Base-by-base conservation (phyloP, 2,797 vertebrate species). In the Ispidina lecontei region DNA sequence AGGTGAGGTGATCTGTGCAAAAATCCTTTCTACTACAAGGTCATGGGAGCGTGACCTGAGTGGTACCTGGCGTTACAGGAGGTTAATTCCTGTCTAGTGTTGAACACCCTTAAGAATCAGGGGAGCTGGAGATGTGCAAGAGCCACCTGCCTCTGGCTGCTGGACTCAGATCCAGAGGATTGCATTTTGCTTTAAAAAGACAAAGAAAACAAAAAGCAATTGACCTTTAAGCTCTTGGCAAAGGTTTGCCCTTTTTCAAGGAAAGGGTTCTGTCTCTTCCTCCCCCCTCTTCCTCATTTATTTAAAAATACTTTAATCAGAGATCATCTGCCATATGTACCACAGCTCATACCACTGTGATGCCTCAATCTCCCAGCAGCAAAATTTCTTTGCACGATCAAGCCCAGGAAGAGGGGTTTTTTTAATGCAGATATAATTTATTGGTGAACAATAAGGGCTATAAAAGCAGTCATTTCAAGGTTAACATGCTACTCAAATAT, bases 391-490 rank as follows among this genome's bases (percentile, higher is more conserved):
- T 4, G 14, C 46, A 49, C 72, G 43, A 84, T 43, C 28, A 43
- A 85, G 44, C 55, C 75, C 78, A 59, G 46, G 25, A 29, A 65
- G 18, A 16, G 22, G 23, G 29, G 9, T 33, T 31, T 5, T 14
- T 28, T 35, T 21, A 67, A 62, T 26, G 52, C 64, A 59, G 68
- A 18, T 46, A 54, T 87, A 73, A 91, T 91, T 83, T 87, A 89
- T 49, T 41, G 39, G 52, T 35, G 52, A 90, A 79, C 92, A 92
- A 59, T 51, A 76, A 76, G 44, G 26, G 35, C 72, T 67, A 41
- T 83, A 79, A 96, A 85, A 82, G 29, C 85, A 91, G 72, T 37
- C 75, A 56, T 73, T 82, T 73, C 85, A 95, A 94, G 90, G 88
- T 91, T 91, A 94, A 87, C 19, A 1, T 74, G 69, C 60, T 92